Percentiles rank a stretch among this genome's conserved stretches.
Conservation (phyloP, 1,140 invertebrate genomes). For the Drosophila tsacasi region DNA sequence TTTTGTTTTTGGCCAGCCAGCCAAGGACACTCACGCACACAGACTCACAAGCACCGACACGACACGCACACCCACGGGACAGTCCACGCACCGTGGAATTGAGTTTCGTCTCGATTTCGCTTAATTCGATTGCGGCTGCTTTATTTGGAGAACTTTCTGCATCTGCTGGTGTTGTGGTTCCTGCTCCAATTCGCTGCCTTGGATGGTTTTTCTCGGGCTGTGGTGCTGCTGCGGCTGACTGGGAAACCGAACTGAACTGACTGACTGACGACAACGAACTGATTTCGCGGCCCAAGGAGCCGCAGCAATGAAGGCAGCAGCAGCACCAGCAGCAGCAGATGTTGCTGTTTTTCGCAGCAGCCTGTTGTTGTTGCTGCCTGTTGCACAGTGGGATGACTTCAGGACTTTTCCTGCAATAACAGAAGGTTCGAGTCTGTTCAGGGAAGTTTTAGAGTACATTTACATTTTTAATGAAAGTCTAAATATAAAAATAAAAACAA, state of each 20-base stretch:
- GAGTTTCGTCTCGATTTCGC: conserved; percentile 48
- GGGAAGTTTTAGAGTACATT: too few species aligned
- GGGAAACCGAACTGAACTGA: conserved; percentile 71
- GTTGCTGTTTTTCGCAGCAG: conserved; percentile 45
- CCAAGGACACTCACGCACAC: conserved; percentile 62
- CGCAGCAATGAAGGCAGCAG: conserved; percentile 41
- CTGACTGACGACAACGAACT: conserved; percentile 81
- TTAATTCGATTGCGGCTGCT: conserved; percentile 59
- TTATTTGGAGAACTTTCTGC: conserved; percentile 33
- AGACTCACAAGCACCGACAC: conserved; percentile 27
- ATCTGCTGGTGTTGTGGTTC: conserved; percentile 30
- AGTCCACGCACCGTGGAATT: conserved; percentile 40
- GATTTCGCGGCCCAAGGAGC: conserved; percentile 68
- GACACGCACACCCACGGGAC: conserved; percentile 37
- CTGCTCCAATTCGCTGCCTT: conserved; percentile 48
- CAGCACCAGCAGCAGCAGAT: conserved; percentile 59
- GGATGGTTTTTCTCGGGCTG: conserved; percentile 54
- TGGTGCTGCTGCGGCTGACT: conserved; percentile 29
- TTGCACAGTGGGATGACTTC: background rate
- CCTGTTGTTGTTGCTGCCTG: conserved; percentile 24
- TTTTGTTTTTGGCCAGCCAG: conserved; percentile 55
- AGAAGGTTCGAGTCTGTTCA: conserved; percentile 4
- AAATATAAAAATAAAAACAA: too few species aligned
- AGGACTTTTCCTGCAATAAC: background rate
- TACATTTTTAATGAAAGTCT: too few species aligned